Evolutionary conservation across 2,113 vertebrate genomes (phyloP).

Genomic region (Rhea americana): DNA sequence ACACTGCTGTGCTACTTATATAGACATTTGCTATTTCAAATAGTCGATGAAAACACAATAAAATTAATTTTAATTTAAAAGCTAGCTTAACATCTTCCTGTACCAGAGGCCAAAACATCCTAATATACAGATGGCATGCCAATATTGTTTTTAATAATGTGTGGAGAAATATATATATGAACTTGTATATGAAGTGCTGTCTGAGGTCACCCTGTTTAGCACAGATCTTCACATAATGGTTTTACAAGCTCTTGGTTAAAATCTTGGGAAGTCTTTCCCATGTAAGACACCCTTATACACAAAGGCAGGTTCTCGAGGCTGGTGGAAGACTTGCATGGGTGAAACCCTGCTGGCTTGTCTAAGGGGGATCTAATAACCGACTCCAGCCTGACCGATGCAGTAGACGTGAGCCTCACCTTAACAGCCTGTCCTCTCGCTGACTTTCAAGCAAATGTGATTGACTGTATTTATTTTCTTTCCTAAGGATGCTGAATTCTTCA

Average conservation of each 20-base stretch:
- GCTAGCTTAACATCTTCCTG: not conserved
- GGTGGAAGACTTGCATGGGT: not conserved
- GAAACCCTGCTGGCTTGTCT: not conserved
- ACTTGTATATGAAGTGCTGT: not conserved
- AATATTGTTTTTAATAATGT: not conserved
- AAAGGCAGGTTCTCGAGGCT: not conserved
- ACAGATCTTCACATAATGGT: rapidly evolving
- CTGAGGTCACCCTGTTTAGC: not conserved
- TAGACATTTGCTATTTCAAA: not conserved
- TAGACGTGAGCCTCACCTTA: not conserved
- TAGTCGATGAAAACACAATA: not conserved
- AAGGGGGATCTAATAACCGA: not conserved
- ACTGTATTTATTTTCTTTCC: not conserved
- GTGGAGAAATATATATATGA: not conserved
- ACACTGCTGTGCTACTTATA: not conserved
- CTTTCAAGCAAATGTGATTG: not conserved
- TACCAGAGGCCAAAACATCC: not conserved
- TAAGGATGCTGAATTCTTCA: not conserved
- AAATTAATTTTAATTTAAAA: not conserved
- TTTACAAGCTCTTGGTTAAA: not conserved
- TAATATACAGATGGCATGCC: not conserved
- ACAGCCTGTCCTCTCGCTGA: not conserved
- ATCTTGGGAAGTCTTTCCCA: not conserved
- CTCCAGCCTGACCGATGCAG: not conserved
- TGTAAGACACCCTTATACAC: not conserved